These are phyloP conservation scores for Axea sp. DNA, from an alignment of 2,888 invertebrate species.

Conservation along the genomic window DNA sequence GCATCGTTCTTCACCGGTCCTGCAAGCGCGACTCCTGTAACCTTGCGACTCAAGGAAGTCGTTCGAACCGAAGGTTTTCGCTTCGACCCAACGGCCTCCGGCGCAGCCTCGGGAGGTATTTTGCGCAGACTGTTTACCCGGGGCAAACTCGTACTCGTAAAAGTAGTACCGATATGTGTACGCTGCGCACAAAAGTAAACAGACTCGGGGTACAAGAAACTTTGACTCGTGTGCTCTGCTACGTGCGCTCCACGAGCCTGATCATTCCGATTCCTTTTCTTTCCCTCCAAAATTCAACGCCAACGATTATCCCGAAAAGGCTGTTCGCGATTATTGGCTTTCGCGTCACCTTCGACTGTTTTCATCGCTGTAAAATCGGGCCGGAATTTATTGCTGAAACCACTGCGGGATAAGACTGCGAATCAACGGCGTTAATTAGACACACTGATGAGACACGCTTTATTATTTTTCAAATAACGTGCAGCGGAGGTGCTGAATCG, in stretches of 20 bases:
- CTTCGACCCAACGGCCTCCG: slow-evolving; percentile 71
- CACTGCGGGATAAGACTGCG: too few relatives aligned
- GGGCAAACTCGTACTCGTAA: slow-evolving; percentile 67
- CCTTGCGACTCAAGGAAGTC: slow-evolving; percentile 56
- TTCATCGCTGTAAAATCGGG: neutral
- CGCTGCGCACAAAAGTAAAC: slow-evolving; percentile 46
- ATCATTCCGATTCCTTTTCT: slow-evolving; percentile 27
- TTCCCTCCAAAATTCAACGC: slow-evolving; percentile 33
- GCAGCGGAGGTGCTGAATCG: too few relatives aligned
- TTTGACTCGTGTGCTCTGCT: slow-evolving; percentile 27
- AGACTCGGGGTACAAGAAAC: slow-evolving; percentile 43
- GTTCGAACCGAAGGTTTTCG: slow-evolving; percentile 65
- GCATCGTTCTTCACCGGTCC: slow-evolving; percentile 44
- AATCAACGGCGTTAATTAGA: too few relatives aligned
- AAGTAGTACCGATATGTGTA: slow-evolving; percentile 41
- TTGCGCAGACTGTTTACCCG: slow-evolving; percentile 71
- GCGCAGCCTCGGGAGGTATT: slow-evolving; percentile 74
- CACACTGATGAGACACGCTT: too few relatives aligned
- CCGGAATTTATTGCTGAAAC: neutral
- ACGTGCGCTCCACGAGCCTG: slow-evolving; percentile 31
- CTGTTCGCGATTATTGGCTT: too few relatives aligned
- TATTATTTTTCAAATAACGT: too few relatives aligned
- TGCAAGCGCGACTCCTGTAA: slow-evolving; percentile 51
- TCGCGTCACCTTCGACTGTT: neutral
- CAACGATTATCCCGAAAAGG: slow-evolving; percentile 43